These are phyloP conservation scores for Ceyx cyanopectus DNA, from an alignment of 2,113 vertebrate genomes.

Conservation along the genomic window DNA sequence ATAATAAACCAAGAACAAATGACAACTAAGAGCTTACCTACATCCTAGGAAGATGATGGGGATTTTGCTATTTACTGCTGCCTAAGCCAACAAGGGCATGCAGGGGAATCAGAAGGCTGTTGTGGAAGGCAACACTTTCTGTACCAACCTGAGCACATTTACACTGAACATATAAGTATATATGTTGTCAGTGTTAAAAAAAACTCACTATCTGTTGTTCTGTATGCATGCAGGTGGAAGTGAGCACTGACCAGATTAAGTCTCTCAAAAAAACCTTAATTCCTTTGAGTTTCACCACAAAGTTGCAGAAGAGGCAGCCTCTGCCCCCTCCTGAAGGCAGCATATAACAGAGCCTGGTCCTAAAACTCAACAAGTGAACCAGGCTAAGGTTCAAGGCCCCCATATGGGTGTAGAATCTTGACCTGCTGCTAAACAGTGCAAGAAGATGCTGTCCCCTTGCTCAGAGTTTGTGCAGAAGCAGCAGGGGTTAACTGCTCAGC, in stretches of 20 bases:
- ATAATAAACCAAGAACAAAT: background rate
- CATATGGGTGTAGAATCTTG: background rate
- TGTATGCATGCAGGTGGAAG: background rate
- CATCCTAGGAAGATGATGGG: background rate
- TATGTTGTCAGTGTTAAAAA: background rate
- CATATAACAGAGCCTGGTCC: accelerated
- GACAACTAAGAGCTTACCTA: background rate
- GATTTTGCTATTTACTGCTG: background rate
- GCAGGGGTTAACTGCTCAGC: background rate
- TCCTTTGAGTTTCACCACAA: background rate
- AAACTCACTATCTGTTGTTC: background rate
- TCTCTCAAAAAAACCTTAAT: background rate
- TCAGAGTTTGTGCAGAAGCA: background rate
- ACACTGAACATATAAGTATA: background rate
- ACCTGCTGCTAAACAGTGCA: background rate
- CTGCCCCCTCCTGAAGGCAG: background rate
- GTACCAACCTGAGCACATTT: background rate
- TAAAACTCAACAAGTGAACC: background rate
- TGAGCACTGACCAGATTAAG: background rate
- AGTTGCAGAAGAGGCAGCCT: background rate
- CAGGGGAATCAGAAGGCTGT: background rate
- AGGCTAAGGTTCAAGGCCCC: background rate
- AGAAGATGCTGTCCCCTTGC: accelerated
- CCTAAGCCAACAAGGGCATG: background rate
- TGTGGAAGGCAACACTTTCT: background rate